Percentiles rank a stretch among this genome's conserved stretches.
Evolutionary conservation across 53 echinoderm and acorn worm species (phyloP).

Genomic region (Apostichopus leukothele): DNA sequence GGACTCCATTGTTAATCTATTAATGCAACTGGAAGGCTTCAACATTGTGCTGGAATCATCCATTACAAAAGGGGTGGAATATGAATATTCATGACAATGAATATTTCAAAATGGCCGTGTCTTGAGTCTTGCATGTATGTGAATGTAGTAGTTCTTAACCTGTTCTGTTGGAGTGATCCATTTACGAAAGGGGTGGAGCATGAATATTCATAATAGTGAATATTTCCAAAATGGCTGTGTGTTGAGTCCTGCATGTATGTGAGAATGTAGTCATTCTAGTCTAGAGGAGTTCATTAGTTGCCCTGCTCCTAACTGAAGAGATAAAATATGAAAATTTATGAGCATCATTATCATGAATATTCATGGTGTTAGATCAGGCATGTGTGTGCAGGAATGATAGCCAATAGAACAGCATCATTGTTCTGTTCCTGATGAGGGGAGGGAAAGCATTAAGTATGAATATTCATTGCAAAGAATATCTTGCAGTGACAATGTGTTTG

Average conservation of each 20-base stretch:
- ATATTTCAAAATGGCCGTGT: background rate
- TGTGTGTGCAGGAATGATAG: too few species aligned
- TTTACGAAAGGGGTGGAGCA: background rate
- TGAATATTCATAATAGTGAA: background rate
- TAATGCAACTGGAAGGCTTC: constrained; percentile 95
- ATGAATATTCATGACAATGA: constrained; percentile 15
- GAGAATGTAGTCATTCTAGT: background rate
- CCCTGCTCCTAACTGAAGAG: too few species aligned
- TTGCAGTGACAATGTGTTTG: too few species aligned
- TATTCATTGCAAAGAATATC: too few species aligned
- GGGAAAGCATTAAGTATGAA: too few species aligned
- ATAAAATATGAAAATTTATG: too few species aligned
- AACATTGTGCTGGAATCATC: constrained; percentile 88
- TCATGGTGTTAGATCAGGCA: too few species aligned
- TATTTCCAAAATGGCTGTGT: background rate
- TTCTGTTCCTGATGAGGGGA: too few species aligned
- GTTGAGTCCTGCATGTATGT: background rate
- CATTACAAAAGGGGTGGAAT: constrained; percentile 90
- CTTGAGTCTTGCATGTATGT: background rate
- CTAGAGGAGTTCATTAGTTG: too few species aligned
- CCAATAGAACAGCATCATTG: too few species aligned
- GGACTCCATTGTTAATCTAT: constrained; percentile 90
- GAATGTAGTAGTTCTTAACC: too few species aligned
- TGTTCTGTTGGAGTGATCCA: background rate
- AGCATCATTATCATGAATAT: too few species aligned